These are phyloP conservation scores for Urophycis tenuis DNA, from an alignment of 2,797 vertebrate genomes.

Conservation along the genomic window DNA sequence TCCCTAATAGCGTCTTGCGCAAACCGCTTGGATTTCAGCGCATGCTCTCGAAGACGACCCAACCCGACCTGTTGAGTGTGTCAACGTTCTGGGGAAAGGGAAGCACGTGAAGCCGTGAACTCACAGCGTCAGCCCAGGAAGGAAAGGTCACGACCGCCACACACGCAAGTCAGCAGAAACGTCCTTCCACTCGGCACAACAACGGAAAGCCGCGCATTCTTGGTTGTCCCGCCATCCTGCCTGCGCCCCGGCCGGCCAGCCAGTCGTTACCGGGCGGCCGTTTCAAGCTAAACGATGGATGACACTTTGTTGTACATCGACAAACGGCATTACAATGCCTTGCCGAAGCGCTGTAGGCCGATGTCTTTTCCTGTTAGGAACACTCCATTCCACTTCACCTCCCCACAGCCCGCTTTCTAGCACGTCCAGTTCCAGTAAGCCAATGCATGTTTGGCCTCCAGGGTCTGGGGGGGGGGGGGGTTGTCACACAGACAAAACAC, in stretches of 20 bases:
- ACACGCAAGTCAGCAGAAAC: background rate
- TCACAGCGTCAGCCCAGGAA: background rate
- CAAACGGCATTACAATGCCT: too few species aligned
- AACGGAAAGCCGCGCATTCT: background rate
- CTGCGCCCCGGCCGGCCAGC: too few species aligned
- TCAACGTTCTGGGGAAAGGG: background rate
- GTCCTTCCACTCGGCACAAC: background rate
- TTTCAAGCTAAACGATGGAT: too few species aligned
- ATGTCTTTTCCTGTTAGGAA: too few species aligned
- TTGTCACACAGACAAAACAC: conserved; percentile 20
- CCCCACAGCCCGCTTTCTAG: too few species aligned
- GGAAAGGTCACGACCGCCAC: background rate
- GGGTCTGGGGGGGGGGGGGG: background rate
- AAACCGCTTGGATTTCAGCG: background rate
- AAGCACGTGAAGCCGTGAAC: background rate
- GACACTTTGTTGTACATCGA: too few species aligned
- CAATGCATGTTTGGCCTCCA: too few species aligned
- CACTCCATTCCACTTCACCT: too few species aligned
- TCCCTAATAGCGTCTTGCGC: too few species aligned
- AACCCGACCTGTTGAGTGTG: background rate
- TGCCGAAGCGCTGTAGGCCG: too few species aligned
- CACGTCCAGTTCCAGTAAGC: too few species aligned
- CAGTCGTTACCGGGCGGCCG: too few species aligned
- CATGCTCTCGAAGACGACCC: background rate
- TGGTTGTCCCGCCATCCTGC: background rate